A percentile compares a stretch with the other conserved stretches of the same genome.
These are phyloP conservation scores for Distichodus sexfasciatus DNA, from an alignment of 2,797 vertebrate species.

Conservation along the genomic window DNA sequence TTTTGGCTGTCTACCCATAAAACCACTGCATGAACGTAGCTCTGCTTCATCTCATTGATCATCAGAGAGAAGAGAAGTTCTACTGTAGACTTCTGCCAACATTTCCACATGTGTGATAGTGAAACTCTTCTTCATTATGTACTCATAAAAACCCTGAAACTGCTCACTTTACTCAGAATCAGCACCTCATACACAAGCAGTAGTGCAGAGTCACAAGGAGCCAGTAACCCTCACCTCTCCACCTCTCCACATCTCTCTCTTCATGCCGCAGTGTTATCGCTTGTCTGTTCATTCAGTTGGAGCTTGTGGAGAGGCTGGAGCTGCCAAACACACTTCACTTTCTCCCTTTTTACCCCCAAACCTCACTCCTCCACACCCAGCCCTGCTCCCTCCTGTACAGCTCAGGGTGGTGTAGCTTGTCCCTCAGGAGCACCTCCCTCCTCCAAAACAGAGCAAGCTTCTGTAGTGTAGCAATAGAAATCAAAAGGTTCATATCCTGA, in stretches of 20 bases:
- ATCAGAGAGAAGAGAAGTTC: neutral
- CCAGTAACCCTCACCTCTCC: too few species aligned
- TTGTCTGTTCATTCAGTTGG: slow-evolving; percentile 81
- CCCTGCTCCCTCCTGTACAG: too few species aligned
- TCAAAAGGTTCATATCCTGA: too few species aligned
- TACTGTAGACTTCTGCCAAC: neutral
- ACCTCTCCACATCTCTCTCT: too few species aligned
- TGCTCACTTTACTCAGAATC: neutral
- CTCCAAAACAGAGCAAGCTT: too few species aligned
- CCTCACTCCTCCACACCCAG: neutral
- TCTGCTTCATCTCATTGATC: too few species aligned
- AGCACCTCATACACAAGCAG: neutral
- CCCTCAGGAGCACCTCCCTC: too few species aligned
- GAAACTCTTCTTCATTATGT: neutral
- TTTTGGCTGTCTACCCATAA: neutral
- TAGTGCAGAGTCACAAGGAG: neutral
- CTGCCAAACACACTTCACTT: slow-evolving; percentile 13
- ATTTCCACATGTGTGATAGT: too few species aligned
- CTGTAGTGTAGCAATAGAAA: too few species aligned
- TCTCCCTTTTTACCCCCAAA: neutral
- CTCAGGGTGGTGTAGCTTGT: too few species aligned
- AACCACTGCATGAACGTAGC: neutral
- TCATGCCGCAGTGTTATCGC: slow-evolving; percentile 77
- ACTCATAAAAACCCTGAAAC: too few species aligned
- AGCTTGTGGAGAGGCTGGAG: slow-evolving; percentile 67